phyloP scores from a whole-genome alignment of 2,888 invertebrate genomes.

The Parnassius mnemosyne region DNA sequence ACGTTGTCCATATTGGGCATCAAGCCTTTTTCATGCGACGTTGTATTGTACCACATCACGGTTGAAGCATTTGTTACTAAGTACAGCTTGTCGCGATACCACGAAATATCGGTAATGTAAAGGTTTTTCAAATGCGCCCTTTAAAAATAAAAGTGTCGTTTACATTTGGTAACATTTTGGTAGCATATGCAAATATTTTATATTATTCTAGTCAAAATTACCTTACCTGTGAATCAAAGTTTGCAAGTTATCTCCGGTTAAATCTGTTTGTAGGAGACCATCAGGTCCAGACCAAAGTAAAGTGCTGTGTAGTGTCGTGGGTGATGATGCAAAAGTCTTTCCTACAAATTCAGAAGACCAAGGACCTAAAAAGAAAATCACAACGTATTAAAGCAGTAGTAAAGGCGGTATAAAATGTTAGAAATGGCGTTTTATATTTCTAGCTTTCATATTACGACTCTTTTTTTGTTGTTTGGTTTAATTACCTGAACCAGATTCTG shows the following conservation, averaged over 20 bases:
- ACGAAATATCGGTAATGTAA: slow-evolving; percentile 86
- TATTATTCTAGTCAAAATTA: neutral
- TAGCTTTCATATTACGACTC: too few relatives aligned
- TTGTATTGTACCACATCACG: slow-evolving; percentile 86
- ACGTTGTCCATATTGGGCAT: slow-evolving; percentile 86
- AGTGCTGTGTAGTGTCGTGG: slow-evolving; percentile 80
- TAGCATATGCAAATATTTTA: too few relatives aligned
- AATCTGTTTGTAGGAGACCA: slow-evolving; percentile 89
- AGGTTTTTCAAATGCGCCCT: slow-evolving; percentile 78
- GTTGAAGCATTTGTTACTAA: slow-evolving; percentile 87
- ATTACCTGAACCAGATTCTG: slow-evolving; percentile 83
- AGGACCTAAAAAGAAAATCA: slow-evolving; percentile 79
- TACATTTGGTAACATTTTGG: neutral
- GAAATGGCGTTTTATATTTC: too few relatives aligned
- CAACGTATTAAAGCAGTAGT: too few relatives aligned
- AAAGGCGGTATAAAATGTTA: too few relatives aligned
- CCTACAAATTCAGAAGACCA: slow-evolving; percentile 89
- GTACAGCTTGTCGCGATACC: slow-evolving; percentile 88
- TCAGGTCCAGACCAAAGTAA: slow-evolving; percentile 88
- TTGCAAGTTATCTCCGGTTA: slow-evolving; percentile 88
- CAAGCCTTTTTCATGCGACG: slow-evolving; percentile 77
- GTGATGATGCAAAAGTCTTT: slow-evolving; percentile 81
- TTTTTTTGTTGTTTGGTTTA: too few relatives aligned
- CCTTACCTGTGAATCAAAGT: slow-evolving; percentile 81
- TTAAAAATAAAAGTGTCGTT: slow-evolving; percentile 12